Percentiles rank a stretch among this genome's conserved stretches.
Evolutionary conservation across 2,113 vertebrate genomes (phyloP).

Genomic region (Tympanuchus pallidicinctus): DNA sequence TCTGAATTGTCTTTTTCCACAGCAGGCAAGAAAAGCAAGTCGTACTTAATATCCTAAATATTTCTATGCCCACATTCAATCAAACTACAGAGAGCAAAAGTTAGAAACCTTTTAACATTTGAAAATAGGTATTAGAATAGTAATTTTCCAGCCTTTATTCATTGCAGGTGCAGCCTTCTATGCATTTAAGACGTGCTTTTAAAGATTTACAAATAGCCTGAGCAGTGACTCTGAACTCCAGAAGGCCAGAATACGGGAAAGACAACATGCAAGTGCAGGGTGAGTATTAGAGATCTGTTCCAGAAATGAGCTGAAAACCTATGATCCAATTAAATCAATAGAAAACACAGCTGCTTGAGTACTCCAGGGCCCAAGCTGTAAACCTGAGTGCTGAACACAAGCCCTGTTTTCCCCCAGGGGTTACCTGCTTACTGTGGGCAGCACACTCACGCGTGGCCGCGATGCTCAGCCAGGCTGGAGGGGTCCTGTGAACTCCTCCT

Average conservation of each 20-base stretch:
- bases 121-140: conserved; percentile 1
- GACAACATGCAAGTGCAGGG: not conserved
- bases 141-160: not conserved
- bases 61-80: not conserved
- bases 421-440: not conserved
- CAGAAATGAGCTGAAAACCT: conserved; percentile 12
- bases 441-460: fast-evolving
- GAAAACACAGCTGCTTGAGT: not conserved
- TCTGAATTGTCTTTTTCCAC: not conserved
- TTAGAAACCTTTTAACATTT: not conserved
- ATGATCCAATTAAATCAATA: conserved; percentile 14
- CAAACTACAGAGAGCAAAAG: not conserved
- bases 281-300: not conserved
- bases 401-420: fast-evolving
- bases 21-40: not conserved
- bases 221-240: not conserved
- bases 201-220: not conserved
- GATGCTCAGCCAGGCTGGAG: not conserved
- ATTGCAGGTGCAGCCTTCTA: not conserved
- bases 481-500: not conserved
- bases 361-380: not conserved
- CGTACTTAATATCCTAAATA: not conserved
- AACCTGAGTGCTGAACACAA: not conserved
- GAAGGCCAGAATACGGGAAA: not conserved
- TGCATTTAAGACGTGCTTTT: not conserved